These are phyloP conservation scores for Dufourea novaeangliae DNA, from an alignment of 1,140 invertebrate species.

Conservation along the genomic window DNA sequence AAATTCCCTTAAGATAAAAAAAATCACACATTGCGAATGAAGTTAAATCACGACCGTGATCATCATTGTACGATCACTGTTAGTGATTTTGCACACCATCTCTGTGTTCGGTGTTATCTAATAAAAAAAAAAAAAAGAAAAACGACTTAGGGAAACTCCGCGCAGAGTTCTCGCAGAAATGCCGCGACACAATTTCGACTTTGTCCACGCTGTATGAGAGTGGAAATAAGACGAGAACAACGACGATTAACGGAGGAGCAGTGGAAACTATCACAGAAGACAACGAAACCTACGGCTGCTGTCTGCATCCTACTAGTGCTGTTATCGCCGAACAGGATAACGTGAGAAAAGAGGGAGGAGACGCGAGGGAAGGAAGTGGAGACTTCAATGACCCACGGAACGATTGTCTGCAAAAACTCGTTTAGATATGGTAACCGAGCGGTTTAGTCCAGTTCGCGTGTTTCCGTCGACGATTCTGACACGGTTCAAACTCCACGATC, in stretches of 20 bases:
- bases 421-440: slow-evolving; percentile 54
- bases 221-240: background rate
- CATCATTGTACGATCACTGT: too few species aligned
- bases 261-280: background rate
- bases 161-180: too few species aligned
- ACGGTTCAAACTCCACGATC: slow-evolving; percentile 59
- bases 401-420: slow-evolving; percentile 59
- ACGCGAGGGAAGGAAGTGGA: slow-evolving; percentile 29
- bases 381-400: slow-evolving; percentile 54
- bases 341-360: slow-evolving; percentile 28
- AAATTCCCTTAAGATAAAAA: too few species aligned
- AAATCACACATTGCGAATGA: too few species aligned
- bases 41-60: too few species aligned
- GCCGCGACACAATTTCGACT: slow-evolving; percentile 15
- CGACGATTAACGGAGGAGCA: background rate
- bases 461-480: slow-evolving; percentile 34
- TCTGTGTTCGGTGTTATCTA: too few species aligned
- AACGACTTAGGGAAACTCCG: too few species aligned
- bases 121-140: too few species aligned
- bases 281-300: background rate
- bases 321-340: slow-evolving; percentile 41
- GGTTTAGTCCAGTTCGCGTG: slow-evolving; percentile 49
- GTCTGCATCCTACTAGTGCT: background rate
- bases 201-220: background rate
- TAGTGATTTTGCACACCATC: too few species aligned